Base-by-base conservation (phyloP, 2,797 vertebrate species). In the Enteromius thamalakanensis region DNA sequence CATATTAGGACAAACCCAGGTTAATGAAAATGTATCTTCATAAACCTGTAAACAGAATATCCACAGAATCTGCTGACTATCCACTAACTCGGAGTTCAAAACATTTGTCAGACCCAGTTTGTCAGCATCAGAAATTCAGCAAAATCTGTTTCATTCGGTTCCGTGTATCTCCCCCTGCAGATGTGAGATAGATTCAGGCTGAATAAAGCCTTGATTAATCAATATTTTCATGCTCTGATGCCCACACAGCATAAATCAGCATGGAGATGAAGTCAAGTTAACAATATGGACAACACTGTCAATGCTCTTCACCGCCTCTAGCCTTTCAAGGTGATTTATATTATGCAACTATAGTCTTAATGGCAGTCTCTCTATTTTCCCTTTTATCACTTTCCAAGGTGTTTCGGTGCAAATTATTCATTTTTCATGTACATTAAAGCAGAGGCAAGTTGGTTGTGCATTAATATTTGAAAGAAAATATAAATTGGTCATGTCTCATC, bases 191-290 rank as follows among this genome's bases (percentile, higher is more conserved):
- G 51, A 51, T 72, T 64, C 80, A 45, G 53, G 10, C 62, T 76
- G 60, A 79, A 78, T 60, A 86, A 75, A 45, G 81, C 53, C 72
- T 75, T 23, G 77, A 83, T 83, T 76, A 76, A 83, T 83, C 70
- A 76, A 82, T 80, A 67, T 74, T 70, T 79, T 76, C 26, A 74
- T 82, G 60, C 49, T 51, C 75, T 47, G 42, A 76, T 19, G 23
- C 68, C 69, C 65, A 86, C 78, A 80, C 67, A 49, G 81, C 85
- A 88, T 85, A 86, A 77, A 84, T 88, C 65, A 85, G 76, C 79
- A 80, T 77, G 72, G 65, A 67, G 75, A 67, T 68, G 77, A 81
- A 81, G 82, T 78, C 75, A 82, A 58, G 62, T 68, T 75, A 70
- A 75, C 83, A 75, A 55, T 55, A 85, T 37, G 53, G 77, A 65